These are phyloP conservation scores for Echinometra lucunter DNA, from an alignment of 53 echinoderm and acorn worm genomes.

Conservation along the genomic window DNA sequence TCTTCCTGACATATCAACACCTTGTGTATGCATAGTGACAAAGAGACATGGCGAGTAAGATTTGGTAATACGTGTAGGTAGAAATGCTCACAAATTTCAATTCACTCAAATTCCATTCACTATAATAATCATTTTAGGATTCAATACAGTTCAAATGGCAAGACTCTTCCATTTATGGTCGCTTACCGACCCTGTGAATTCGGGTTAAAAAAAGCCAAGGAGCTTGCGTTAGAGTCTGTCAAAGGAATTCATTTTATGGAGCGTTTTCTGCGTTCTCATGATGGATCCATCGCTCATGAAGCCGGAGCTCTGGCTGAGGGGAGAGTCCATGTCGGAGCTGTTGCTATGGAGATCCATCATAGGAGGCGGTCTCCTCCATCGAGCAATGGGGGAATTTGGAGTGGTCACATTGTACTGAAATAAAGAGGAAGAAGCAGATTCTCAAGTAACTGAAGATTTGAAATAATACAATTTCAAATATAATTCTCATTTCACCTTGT, in stretches of 20 bases:
- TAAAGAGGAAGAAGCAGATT: neutral
- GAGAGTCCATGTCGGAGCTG: constrained; percentile 85
- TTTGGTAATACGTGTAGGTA: constrained; percentile 17
- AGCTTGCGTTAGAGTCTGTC: constrained; percentile 67
- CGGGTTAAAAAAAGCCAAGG: neutral
- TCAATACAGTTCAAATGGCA: neutral
- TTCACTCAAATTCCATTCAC: neutral
- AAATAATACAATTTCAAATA: neutral
- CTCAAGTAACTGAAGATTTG: neutral
- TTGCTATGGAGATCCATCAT: constrained; percentile 84
- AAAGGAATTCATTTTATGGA: constrained; percentile 72
- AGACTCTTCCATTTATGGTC: constrained; percentile 8
- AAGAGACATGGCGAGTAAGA: constrained; percentile 14
- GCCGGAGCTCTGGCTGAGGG: constrained; percentile 80
- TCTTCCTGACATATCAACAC: constrained; percentile 27
- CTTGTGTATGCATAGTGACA: constrained; percentile 43
- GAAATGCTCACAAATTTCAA: constrained; percentile 33
- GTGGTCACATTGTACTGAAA: constrained; percentile 81
- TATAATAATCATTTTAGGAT: neutral
- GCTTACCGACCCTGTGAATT: neutral
- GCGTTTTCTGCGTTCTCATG: constrained; percentile 64
- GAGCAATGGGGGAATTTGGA: constrained; percentile 76
- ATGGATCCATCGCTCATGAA: constrained; percentile 71
- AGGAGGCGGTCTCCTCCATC: constrained; percentile 81
- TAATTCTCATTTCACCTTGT: neutral